Evolutionary conservation across 2,113 vertebrate genomes (phyloP).

Genomic region (Otocyon megalotis): DNA sequence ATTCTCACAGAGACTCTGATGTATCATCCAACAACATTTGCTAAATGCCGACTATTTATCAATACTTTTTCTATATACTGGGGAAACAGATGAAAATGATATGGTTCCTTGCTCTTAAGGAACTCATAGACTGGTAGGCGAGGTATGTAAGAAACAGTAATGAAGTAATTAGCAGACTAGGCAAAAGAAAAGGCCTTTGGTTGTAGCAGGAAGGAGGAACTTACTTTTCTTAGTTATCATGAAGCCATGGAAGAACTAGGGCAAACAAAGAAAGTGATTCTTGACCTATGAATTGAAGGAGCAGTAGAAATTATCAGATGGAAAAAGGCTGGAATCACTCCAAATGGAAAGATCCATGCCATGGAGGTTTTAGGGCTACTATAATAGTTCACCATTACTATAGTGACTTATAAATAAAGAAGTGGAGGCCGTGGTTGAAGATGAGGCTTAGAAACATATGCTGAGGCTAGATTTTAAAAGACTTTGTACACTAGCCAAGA

Average conservation of each 20-base stretch:
- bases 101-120: not conserved
- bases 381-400: not conserved
- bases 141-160: not conserved
- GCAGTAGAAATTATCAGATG: not conserved
- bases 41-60: not conserved
- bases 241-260: not conserved
- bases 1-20: not conserved
- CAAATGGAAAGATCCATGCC: not conserved
- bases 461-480: not conserved
- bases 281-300: not conserved
- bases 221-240: not conserved
- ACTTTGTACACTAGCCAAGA: not conserved
- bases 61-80: not conserved
- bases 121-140: not conserved
- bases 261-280: not conserved
- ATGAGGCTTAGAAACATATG: not conserved
- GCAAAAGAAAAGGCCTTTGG: not conserved
- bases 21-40: not conserved
- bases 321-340: not conserved
- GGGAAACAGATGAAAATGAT: not conserved
- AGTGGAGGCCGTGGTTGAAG: not conserved
- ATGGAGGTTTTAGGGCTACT: accelerated
- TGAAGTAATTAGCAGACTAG: not conserved
- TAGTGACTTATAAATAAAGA: not conserved
- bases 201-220: not conserved